A percentile compares a stretch with the other conserved stretches of the same genome.
Conservation (phyloP, 2,113 vertebrate species). For the Halichoerus grypus region DNA sequence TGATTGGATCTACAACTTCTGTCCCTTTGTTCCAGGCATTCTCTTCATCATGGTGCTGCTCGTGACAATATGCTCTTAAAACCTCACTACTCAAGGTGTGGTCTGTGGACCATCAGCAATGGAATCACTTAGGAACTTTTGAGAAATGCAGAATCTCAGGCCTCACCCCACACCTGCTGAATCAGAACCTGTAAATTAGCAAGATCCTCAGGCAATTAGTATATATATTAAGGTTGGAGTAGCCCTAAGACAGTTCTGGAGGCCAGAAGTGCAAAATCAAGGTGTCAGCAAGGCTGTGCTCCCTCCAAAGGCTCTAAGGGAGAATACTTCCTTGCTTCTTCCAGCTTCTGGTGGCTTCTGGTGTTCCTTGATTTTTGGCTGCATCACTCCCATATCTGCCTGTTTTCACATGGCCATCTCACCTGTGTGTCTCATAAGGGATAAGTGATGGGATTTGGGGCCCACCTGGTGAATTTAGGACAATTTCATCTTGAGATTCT, state of each 20-base stretch:
- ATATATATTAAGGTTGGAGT: not conserved
- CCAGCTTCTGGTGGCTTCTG: not conserved
- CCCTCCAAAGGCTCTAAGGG: not conserved
- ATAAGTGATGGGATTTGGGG: not conserved
- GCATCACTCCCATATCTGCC: not conserved
- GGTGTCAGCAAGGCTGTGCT: not conserved
- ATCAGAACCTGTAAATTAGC: not conserved
- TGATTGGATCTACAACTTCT: not conserved
- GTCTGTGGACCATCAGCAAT: not conserved
- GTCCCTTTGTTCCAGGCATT: not conserved
- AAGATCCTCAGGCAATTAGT: not conserved
- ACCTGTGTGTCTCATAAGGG: not conserved
- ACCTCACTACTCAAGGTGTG: not conserved
- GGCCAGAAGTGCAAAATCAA: not conserved
- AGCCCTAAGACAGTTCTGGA: not conserved
- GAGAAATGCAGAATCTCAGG: not conserved
- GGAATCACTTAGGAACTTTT: not conserved
- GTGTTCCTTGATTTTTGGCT: not conserved
- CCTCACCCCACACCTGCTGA: not conserved
- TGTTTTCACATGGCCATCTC: not conserved
- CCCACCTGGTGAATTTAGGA: not conserved
- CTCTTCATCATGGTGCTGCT: not conserved
- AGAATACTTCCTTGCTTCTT: not conserved
- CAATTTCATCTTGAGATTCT: constrained; percentile 12
- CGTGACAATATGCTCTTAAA: not conserved